These are phyloP conservation scores for Leucopternis melanops DNA, from an alignment of 2,113 vertebrate species.

Conservation along the genomic window DNA sequence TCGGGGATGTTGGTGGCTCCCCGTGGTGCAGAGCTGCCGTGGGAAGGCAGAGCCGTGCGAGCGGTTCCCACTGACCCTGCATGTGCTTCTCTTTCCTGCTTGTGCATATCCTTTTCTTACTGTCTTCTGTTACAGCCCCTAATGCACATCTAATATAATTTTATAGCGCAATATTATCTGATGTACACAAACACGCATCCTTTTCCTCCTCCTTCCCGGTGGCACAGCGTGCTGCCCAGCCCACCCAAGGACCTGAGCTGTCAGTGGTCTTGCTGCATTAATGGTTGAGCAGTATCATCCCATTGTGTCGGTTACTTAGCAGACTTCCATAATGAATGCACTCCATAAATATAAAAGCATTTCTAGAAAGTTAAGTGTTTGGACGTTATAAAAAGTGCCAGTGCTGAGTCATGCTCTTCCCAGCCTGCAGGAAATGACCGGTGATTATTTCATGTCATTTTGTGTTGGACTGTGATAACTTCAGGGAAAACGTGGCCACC, in stretches of 20 bases:
- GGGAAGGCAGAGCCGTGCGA: accelerated
- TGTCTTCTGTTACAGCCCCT: conserved; percentile 32
- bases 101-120: not conserved
- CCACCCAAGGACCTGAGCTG: not conserved
- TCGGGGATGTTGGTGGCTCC: not conserved
- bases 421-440: not conserved
- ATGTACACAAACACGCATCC: not conserved
- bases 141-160: conserved; percentile 38
- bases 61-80: accelerated
- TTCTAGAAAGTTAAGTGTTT: conserved; percentile 33
- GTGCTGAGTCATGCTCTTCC: conserved; percentile 29
- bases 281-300: not conserved
- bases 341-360: conserved; percentile 26
- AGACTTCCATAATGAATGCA: not conserved
- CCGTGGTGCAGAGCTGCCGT: accelerated
- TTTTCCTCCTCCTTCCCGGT: not conserved
- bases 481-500: conserved; percentile 31
- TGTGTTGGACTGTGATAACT: conserved; percentile 17
- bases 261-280: not conserved
- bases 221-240: not conserved
- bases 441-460: conserved; percentile 14
- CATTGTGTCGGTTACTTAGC: not conserved
- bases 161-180: not conserved
- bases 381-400: not conserved
- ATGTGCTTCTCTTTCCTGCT: not conserved